Evolutionary conservation across 2,113 vertebrate species (phyloP), one percentile per base, ranked within the genome.

Genomic region (Electrona antarctica): DNA sequence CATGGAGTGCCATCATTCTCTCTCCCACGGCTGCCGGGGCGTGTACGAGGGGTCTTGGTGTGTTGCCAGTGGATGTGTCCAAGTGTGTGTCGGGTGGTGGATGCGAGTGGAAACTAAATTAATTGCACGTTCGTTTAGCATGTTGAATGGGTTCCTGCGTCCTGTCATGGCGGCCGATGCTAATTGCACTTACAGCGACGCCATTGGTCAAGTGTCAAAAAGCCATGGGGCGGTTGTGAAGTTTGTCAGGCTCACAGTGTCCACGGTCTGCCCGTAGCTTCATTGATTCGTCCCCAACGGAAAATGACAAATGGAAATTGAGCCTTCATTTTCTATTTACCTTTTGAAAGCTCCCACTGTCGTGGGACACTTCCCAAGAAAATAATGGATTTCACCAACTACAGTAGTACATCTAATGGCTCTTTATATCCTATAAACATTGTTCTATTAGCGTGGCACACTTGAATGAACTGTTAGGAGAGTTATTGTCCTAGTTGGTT

Each of bases 171-270:
- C 85, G 86, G 87, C 56, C 77, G 74, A 88, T 74, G 83, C 78
- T 87, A 85, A 88, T 88, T 85, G 82, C 67, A 71, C 75, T 84
- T 60, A 21, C 2, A 80, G 84, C 83, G 28, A 78, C 77, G 60
- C 86, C 79, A 47, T 82, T 78, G 85, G 85, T 91, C 87, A 81
- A 67, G 80, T 89, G 86, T 91, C 91, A 88, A 46, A 57, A 85
- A 87, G 78, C 70, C 68, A 63, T 83, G 81, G 82, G 67, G 82
- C 74, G 41, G 66, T 74, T 64, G 69, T 76, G 74, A 55, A 76
- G 67, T 85, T 77, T 73, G 70, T 70, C 70, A 60, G 15, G 7
- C 67, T 75, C 68, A 3, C 33, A 6, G 33, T 56, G 76, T 57
- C 56, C 4, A 8, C 0, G 33, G 69, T 51, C 8, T 11, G 41